These are phyloP conservation scores for Sialis fuliginosa DNA, from an alignment of 2,888 invertebrate species.

Conservation along the genomic window DNA sequence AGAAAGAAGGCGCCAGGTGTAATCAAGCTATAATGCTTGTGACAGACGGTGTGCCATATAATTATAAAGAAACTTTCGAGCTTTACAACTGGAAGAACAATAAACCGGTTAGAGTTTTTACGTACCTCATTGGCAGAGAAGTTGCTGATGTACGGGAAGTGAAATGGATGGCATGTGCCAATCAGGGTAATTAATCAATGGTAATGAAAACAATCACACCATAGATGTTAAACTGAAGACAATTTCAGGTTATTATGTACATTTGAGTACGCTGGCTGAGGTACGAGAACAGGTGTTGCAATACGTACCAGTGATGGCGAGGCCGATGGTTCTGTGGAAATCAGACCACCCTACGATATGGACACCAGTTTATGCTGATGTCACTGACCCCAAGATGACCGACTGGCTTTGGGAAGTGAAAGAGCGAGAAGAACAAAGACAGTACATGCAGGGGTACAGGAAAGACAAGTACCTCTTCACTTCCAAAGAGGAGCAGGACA, in stretches of 20 bases:
- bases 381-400: constrained; percentile 78
- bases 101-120: constrained; percentile 88
- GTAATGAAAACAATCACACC: background rate
- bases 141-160: constrained; percentile 84
- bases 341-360: constrained; percentile 74
- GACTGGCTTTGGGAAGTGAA: constrained; percentile 80
- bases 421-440: constrained; percentile 62
- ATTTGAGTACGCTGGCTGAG: constrained; percentile 90
- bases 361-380: constrained; percentile 92
- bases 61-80: constrained; percentile 82
- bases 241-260: constrained; percentile 71
- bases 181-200: constrained; percentile 42
- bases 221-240: too few species aligned
- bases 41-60: constrained; percentile 96
- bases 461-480: constrained; percentile 39
- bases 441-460: constrained; percentile 50
- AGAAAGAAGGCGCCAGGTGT: constrained; percentile 39
- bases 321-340: constrained; percentile 78
- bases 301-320: constrained; percentile 92
- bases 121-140: constrained; percentile 81
- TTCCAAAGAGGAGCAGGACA: constrained; percentile 44
- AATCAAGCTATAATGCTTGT: constrained; percentile 76
- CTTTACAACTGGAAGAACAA: constrained; percentile 68
- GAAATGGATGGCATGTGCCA: constrained; percentile 97
- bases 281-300: constrained; percentile 92